phyloP scores from a whole-genome alignment of 2,113 vertebrate genomes.

The Shinisaurus crocodilurus region DNA sequence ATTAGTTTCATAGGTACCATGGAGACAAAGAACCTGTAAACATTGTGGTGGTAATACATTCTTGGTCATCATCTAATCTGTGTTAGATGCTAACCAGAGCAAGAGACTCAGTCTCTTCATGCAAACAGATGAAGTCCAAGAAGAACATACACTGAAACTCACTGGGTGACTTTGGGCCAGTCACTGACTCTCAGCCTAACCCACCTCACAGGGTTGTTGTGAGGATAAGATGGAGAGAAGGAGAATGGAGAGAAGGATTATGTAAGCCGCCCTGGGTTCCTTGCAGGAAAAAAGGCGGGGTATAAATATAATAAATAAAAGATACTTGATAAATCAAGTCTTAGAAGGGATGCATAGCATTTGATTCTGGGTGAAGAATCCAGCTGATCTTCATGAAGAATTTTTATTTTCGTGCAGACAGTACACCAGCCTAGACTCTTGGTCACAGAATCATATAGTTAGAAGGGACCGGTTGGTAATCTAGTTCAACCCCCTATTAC shows the following conservation, averaged over 20 bases:
- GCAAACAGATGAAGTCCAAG: neutral
- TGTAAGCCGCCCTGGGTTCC: too few relatives aligned
- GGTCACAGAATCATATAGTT: neutral
- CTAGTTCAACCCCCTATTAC: neutral
- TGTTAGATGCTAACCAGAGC: neutral
- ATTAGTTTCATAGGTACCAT: constrained; percentile 26
- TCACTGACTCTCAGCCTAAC: too few relatives aligned
- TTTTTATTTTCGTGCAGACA: neutral
- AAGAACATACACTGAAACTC: neutral
- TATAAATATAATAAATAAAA: neutral
- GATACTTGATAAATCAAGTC: neutral
- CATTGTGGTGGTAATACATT: constrained; percentile 36
- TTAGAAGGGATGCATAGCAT: neutral
- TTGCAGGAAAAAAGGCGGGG: too few relatives aligned
- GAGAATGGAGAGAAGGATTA: too few relatives aligned
- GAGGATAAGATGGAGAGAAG: too few relatives aligned
- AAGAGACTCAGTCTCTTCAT: neutral
- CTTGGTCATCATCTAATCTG: neutral
- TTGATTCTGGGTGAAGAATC: neutral
- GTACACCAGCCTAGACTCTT: neutral
- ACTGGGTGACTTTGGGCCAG: too few relatives aligned
- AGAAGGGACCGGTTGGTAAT: neutral
- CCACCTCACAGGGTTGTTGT: too few relatives aligned
- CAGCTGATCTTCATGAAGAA: neutral
- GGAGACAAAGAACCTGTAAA: constrained; percentile 18